Base-by-base conservation (phyloP, 2,797 vertebrate species). In the Allobates femoralis region DNA sequence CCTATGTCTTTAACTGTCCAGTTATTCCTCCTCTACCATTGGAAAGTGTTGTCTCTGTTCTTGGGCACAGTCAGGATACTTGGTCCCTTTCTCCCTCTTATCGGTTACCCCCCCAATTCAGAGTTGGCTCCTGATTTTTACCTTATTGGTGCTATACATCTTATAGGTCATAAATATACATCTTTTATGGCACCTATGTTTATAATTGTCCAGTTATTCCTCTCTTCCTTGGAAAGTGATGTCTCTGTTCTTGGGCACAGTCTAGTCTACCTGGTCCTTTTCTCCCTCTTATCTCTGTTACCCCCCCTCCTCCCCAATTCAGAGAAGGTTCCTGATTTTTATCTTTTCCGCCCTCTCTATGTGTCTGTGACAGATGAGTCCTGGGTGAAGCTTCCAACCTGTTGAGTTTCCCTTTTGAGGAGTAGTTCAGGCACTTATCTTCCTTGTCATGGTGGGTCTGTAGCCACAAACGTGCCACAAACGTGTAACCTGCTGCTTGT, bases 401-500 rank as follows among this genome's bases (percentile, higher is more conserved):
- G 83, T 81, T 77, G 83, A 12, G 32, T 19, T 55, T 41, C 37
- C 12, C 32, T 21, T 11, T 21, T 51, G 6, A 50, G 56, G 50
- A 73, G 74, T 73, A 51, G 80, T 64, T 32, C 32, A 34, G 28
- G 19, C 16, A 23, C 7, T 62, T 66, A 1, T 50, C 46, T 51
- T 32, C 60, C 56, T 50, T 71, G 80, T 75, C 56, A 81, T 67
- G 69, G 77, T 73, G 80, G 86, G 76, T 79, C 50, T 84, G 76
- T 75, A 90, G 89, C 92, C n/a, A n/a, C n/a, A n/a, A n/a, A 93
- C 92, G 91, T 93, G 93, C 94, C 93, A 94, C 94, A 86, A 91
- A 94, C 93, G 91, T 92, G 92, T 92, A 93, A 86, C 89, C 92
- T 91, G 85, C 90, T 91, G 90, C 90, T 90, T 91, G 91, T 91